Conservation (phyloP, 1,140 invertebrate genomes). For the Dendrolimus punctatus region DNA sequence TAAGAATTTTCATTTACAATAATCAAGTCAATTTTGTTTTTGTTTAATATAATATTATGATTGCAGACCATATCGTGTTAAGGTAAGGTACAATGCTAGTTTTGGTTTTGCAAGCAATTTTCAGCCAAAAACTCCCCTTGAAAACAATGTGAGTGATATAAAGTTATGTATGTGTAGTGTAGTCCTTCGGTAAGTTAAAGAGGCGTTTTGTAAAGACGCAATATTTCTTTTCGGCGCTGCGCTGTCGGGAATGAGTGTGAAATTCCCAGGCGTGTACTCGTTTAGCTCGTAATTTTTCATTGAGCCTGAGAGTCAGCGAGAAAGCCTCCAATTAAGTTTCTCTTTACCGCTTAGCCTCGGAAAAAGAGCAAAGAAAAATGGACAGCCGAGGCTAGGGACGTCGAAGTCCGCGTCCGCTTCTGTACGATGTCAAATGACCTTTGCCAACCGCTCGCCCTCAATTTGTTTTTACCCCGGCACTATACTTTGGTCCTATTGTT, state of each 20-base stretch:
- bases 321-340: constrained; percentile 70
- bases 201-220: constrained; percentile 31
- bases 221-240: constrained; percentile 39
- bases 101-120: no score
- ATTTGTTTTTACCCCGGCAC: background rate
- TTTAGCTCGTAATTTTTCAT: constrained; percentile 70
- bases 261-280: constrained; percentile 60
- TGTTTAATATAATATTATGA: no score
- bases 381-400: constrained; percentile 40
- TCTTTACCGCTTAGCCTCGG: constrained; percentile 56
- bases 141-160: no score
- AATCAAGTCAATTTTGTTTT: no score
- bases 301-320: constrained; percentile 58
- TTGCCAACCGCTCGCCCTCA: constrained; percentile 10
- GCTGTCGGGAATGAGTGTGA: constrained; percentile 40
- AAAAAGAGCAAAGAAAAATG: constrained; percentile 57
- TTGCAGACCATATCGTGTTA: no score
- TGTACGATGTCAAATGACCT: constrained; percentile 25
- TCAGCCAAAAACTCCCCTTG: no score
- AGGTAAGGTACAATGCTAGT: no score
- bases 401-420: constrained; percentile 13
- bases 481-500: no score
- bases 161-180: no score
- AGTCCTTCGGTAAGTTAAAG: constrained; percentile 13
- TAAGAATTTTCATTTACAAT: no score